These are phyloP conservation scores for Hirtodrosophila trivittata DNA, from an alignment of 2,888 invertebrate species.

Conservation along the genomic window DNA sequence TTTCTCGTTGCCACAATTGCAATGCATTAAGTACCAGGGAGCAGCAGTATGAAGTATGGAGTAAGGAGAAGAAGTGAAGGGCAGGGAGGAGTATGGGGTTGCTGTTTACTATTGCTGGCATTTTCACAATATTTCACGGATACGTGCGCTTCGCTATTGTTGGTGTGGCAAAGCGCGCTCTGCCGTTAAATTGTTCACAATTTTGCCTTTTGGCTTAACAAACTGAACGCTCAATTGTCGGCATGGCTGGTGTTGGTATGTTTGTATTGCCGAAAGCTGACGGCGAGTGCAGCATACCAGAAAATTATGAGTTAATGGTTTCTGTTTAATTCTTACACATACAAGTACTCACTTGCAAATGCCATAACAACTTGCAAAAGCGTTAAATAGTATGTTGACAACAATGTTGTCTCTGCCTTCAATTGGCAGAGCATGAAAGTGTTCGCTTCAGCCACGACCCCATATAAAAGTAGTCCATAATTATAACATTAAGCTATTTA, in stretches of 20 bases:
- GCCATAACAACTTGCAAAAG: constrained; percentile 47
- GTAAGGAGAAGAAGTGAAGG: background rate
- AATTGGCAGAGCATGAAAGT: constrained; percentile 73
- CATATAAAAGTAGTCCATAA: constrained; percentile 33
- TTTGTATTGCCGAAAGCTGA: constrained; percentile 42
- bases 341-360: constrained; percentile 32
- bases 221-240: constrained; percentile 71
- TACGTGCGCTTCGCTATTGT: constrained; percentile 65
- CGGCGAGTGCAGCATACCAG: constrained; percentile 65
- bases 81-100: background rate
- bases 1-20: constrained; percentile 55
- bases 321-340: constrained; percentile 60
- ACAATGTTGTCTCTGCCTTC: constrained; percentile 19
- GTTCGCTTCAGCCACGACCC: constrained; percentile 49
- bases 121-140: constrained; percentile 81
- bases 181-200: constrained; percentile 77
- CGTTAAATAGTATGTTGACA: constrained; percentile 53
- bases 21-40: constrained; percentile 44
- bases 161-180: constrained; percentile 69
- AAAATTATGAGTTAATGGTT: constrained; percentile 80
- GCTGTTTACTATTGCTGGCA: constrained; percentile 43
- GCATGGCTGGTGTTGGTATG: constrained; percentile 44
- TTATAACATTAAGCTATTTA: constrained; percentile 33
- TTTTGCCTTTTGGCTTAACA: constrained; percentile 77
- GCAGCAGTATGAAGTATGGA: constrained; percentile 14